Evolutionary conservation across 2,113 vertebrate species (phyloP).

Genomic region (Nettapus auritus): DNA sequence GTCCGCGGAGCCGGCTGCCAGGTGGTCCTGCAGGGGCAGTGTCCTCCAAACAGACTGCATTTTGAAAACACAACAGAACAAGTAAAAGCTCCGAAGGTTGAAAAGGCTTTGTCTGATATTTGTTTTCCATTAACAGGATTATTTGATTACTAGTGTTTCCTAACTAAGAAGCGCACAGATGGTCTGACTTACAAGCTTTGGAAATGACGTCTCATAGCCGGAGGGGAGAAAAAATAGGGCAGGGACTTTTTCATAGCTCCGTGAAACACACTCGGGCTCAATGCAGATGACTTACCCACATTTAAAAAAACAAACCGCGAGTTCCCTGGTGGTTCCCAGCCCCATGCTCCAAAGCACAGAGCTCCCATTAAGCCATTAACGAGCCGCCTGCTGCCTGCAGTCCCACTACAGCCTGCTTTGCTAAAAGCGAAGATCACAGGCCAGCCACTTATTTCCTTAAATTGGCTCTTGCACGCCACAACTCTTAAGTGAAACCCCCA

Average conservation of each 20-base stretch:
- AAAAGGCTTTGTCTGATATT: slow-evolving; percentile 49
- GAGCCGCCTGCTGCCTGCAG: neutral
- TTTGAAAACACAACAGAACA: slow-evolving; percentile 16
- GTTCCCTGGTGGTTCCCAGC: neutral
- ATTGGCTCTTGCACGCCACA: fast-evolving
- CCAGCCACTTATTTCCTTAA: neutral
- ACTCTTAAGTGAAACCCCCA: neutral
- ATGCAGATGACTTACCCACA: neutral
- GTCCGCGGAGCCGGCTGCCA: neutral
- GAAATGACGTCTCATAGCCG: neutral
- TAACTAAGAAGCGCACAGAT: slow-evolving; percentile 58
- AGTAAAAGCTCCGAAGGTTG: slow-evolving; percentile 43
- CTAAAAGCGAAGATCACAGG: neutral
- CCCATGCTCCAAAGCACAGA: neutral
- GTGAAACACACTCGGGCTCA: neutral
- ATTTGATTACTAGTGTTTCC: slow-evolving; percentile 43
- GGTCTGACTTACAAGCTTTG: slow-evolving; percentile 51
- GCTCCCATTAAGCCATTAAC: neutral
- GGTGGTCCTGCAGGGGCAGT: neutral
- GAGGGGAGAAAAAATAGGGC: slow-evolving; percentile 9
- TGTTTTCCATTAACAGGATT: slow-evolving; percentile 46
- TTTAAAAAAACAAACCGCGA: neutral
- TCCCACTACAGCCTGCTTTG: neutral
- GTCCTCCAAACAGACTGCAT: neutral
- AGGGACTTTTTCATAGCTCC: slow-evolving; percentile 17